phyloP scores from a whole-genome alignment of 2,797 vertebrate genomes.

The Gadopsis bispinosus region DNA sequence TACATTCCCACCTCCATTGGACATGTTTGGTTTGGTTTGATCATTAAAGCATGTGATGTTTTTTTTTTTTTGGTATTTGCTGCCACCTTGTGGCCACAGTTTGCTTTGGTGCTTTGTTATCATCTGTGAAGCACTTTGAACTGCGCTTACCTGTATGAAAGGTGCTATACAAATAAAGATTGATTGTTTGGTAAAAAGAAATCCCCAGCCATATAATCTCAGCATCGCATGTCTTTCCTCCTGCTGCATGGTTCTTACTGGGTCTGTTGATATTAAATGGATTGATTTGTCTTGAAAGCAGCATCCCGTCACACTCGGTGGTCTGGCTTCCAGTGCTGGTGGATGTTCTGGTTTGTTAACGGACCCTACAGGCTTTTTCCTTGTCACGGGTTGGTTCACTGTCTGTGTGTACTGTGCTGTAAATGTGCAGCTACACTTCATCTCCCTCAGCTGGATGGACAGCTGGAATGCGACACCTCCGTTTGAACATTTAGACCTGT shows the following conservation, averaged over 20 bases:
- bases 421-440: conserved; percentile 29
- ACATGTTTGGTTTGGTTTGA: background rate
- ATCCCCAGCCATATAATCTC: background rate
- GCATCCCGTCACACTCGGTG: conserved; percentile 34
- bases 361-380: conserved; percentile 10
- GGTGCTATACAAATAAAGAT: too few species aligned
- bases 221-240: conserved; percentile 10
- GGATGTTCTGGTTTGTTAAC: conserved; percentile 37
- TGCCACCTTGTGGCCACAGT: conserved; percentile 65
- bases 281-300: conserved; percentile 45
- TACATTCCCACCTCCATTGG: background rate
- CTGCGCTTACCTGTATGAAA: too few species aligned
- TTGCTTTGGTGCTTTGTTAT: too few species aligned
- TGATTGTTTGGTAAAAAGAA: background rate
- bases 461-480: conserved; percentile 60
- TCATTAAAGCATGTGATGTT: background rate
- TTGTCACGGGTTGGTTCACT: conserved; percentile 18
- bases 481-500: conserved; percentile 24
- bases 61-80: conserved; percentile 45
- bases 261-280: conserved; percentile 36
- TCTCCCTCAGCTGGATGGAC: conserved; percentile 38
- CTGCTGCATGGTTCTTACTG: conserved; percentile 5
- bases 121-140: too few species aligned
- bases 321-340: conserved; percentile 23
- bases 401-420: conserved; percentile 30